These are phyloP conservation scores for Branchipolynoe longqiensis DNA, from an alignment of 2,888 invertebrate genomes.

Conservation along the genomic window DNA sequence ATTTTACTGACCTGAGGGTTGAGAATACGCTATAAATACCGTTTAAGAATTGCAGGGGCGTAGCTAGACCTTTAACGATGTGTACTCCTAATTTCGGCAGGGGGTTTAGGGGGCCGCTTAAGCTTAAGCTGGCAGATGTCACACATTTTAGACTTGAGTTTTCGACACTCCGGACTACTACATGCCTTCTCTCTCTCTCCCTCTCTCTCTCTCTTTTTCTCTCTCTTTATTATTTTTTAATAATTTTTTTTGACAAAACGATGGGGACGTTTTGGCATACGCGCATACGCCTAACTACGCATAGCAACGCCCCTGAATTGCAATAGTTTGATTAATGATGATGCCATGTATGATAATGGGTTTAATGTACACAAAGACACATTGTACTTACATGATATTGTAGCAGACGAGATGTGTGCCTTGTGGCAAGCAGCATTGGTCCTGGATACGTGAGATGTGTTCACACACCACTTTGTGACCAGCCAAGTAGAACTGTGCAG, in stretches of 20 bases:
- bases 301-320: neutral
- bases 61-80: too few species aligned
- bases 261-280: neutral
- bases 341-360: neutral
- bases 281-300: neutral
- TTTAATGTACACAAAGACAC: too few species aligned
- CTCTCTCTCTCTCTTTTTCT: neutral
- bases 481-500: neutral
- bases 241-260: neutral
- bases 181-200: neutral
- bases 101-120: too few species aligned
- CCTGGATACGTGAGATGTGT: neutral
- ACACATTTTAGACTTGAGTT: too few species aligned
- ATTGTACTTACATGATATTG: constrained; percentile 33
- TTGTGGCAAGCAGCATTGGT: constrained; percentile 36
- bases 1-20: too few species aligned
- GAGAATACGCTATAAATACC: too few species aligned
- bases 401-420: constrained; percentile 39
- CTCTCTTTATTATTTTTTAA: neutral
- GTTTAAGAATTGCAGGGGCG: too few species aligned
- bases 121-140: too few species aligned
- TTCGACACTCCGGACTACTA: too few species aligned
- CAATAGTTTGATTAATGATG: too few species aligned
- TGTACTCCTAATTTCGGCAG: too few species aligned
- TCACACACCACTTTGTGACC: constrained; percentile 16